Evolutionary conservation across 2,888 invertebrate genomes (phyloP).

Genomic region (Antheraea yamamai): DNA sequence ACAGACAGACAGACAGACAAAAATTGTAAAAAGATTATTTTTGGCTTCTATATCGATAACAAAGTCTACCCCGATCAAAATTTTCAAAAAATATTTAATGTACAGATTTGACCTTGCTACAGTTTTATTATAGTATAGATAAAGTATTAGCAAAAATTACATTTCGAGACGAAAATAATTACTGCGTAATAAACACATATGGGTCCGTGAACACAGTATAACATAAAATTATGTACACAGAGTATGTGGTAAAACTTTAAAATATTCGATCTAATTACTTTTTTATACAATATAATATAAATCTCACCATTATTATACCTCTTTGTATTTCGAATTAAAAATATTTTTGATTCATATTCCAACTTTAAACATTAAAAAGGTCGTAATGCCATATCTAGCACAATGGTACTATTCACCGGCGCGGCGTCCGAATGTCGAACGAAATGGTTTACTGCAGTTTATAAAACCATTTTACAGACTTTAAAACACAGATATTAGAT

Average conservation of each 20-base stretch:
- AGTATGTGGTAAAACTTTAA: background rate
- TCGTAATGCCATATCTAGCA: slow-evolving; percentile 27
- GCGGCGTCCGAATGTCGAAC: slow-evolving; percentile 25
- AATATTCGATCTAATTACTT: background rate
- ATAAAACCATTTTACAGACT: slow-evolving; percentile 7
- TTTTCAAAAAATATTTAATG: no score
- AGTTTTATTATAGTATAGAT: no score
- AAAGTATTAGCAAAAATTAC: no score
- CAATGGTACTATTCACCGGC: slow-evolving; percentile 25
- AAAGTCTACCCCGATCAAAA: no score
- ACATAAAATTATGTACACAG: no score
- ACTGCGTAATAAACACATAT: no score
- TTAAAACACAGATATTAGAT: background rate
- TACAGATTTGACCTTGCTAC: no score
- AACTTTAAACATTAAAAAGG: slow-evolving; percentile 33
- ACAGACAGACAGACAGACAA: no score
- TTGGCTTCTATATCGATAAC: no score
- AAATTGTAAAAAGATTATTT: no score
- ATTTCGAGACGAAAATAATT: no score
- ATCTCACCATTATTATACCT: slow-evolving; percentile 7
- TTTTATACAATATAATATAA: background rate
- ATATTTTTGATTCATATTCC: slow-evolving; percentile 21
- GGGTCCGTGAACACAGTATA: no score
- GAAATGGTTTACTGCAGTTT: slow-evolving; percentile 28
- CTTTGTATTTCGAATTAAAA: slow-evolving; percentile 20